These are phyloP conservation scores for Pristiophorus japonicus DNA, from an alignment of 2,113 vertebrate species.

Conservation along the genomic window DNA sequence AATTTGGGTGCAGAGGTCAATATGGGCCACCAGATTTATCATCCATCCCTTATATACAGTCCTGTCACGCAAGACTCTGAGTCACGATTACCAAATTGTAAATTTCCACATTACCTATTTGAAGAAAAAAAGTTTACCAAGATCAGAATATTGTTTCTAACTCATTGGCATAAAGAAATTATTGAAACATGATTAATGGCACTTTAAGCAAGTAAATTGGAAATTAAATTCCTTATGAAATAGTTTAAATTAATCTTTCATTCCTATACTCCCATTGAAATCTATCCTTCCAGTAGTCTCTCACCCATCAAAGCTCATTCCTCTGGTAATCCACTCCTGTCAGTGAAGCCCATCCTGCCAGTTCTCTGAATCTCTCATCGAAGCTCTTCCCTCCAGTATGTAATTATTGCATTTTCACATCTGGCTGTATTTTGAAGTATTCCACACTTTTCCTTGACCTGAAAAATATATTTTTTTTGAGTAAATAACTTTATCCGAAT, in stretches of 20 bases:
- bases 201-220: background rate
- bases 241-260: background rate
- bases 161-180: background rate
- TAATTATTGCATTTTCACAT: background rate
- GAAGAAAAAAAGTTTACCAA: background rate
- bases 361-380: background rate
- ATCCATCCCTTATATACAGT: background rate
- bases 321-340: background rate
- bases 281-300: background rate
- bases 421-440: background rate
- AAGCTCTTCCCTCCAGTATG: background rate
- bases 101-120: background rate
- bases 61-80: background rate
- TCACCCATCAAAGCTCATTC: background rate
- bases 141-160: background rate
- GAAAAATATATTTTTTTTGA: background rate
- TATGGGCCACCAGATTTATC: background rate
- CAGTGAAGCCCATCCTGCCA: background rate
- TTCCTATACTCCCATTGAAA: background rate
- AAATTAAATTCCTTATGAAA: background rate
- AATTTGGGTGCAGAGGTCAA: background rate
- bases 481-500: background rate
- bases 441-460: background rate
- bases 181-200: no score
- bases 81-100: background rate